Evolutionary conservation across 1,140 invertebrate genomes (phyloP), one percentile per base, ranked within the genome.

Genomic region (Aethina tumida): DNA sequence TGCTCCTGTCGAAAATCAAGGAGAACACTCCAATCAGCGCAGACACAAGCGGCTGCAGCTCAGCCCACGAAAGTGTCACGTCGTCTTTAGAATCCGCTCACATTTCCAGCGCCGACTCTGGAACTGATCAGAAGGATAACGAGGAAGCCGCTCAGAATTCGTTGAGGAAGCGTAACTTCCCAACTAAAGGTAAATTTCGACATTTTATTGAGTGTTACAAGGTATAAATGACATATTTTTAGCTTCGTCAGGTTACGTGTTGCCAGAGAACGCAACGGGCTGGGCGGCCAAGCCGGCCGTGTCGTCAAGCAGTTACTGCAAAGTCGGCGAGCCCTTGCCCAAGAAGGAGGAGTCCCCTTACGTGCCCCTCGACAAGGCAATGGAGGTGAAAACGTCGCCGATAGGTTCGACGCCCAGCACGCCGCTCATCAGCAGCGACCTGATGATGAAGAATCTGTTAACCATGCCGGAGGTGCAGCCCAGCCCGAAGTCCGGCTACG

Each of bases 11-110:
- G 57, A 59, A 61, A 63, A 19, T 53, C 62, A 33, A 53, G 18
- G 64, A 67, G 28, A 59, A 55, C 12, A 60, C 57, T 26, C 62
- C 64, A 26, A 58, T 60, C 1, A 69, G 67, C 33, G 66, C 65
- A 2, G 71, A 75, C 47, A 71, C 70, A 0, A 71, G 70, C 41
- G 71, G 69, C 10, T 73, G 71, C 35, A 70, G 69, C 13, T 72
- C 66, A 22, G 72, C 66, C 3, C 68, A 73, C 33, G 71, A 71
- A 33, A 73, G 70, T 14, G 67, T 71, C 1, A 70, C 70, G 2
- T 73, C 71, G 3, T 73, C 70, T 0, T 39, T 71, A 1, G 71
- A 70, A 5, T 66, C 69, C 0, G 68, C 67, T 9, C 68, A 70
- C 10, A 61, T 71, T 2, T 68, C 69, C 2, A 64, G 44, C 5